Evolutionary conservation across 2,888 invertebrate genomes (phyloP).

Genomic region (Lochmaea crataegi): DNA sequence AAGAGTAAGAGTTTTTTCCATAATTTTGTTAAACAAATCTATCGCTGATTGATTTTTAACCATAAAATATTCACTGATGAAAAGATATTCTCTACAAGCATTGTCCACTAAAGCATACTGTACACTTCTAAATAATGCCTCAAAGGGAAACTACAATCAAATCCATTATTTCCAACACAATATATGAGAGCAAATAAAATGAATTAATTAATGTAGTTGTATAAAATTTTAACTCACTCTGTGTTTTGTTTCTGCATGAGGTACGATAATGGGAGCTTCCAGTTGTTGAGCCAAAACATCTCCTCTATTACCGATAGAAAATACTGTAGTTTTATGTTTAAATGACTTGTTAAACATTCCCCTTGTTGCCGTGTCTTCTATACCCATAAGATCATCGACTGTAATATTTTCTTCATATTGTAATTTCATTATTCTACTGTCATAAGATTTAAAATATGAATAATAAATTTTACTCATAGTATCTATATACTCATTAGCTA

Average conservation of each 20-base stretch:
- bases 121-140: constrained; percentile 94
- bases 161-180: too few species aligned
- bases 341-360: constrained; percentile 85
- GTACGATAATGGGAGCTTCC: constrained; percentile 96
- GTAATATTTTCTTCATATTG: constrained; percentile 95
- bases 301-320: constrained; percentile 94
- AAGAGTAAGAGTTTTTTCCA: constrained; percentile 90
- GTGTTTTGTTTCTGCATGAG: constrained; percentile 92
- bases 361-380: constrained; percentile 89
- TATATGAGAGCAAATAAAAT: neutral
- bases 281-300: constrained; percentile 89
- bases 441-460: constrained; percentile 94
- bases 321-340: constrained; percentile 94
- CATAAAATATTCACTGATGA: constrained; percentile 96
- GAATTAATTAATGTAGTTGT: neutral
- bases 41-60: constrained; percentile 84
- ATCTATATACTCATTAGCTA: constrained; percentile 94
- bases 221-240: constrained; percentile 66
- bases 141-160: constrained; percentile 86
- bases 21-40: constrained; percentile 91
- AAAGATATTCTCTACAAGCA: constrained; percentile 96
- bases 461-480: constrained; percentile 97
- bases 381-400: constrained; percentile 96
- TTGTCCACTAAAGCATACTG: constrained; percentile 98
- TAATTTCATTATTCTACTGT: constrained; percentile 88